phyloP scores from a whole-genome alignment of 2,113 vertebrate genomes.

The Spea multiplicata region DNA sequence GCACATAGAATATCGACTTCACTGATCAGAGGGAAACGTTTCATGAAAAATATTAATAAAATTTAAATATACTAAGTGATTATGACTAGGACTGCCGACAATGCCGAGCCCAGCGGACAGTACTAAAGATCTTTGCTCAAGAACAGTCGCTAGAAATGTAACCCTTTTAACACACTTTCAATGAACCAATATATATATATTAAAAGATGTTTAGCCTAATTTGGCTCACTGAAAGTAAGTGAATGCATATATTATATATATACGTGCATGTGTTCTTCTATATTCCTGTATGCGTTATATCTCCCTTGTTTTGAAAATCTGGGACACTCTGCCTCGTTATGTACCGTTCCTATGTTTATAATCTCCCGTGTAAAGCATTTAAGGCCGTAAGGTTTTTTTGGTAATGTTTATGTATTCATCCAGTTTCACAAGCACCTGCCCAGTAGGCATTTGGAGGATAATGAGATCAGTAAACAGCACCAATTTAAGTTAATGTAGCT shows the following conservation, averaged over 20 bases:
- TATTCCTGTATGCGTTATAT: not conserved
- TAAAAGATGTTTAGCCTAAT: too few relatives aligned
- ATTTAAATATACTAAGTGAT: not conserved
- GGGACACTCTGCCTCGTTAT: not conserved
- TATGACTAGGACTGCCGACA: not conserved
- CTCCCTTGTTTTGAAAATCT: not conserved
- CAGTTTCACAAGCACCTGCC: not conserved
- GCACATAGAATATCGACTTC: too few relatives aligned
- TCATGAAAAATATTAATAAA: too few relatives aligned
- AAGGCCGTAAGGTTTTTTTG: not conserved
- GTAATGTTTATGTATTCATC: not conserved
- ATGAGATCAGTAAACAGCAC: not conserved
- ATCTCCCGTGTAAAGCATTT: not conserved
- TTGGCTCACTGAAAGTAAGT: too few relatives aligned
- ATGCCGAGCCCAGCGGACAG: not conserved
- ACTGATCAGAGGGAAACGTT: too few relatives aligned
- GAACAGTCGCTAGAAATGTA: not conserved
- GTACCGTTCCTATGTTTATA: not conserved
- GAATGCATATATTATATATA: too few relatives aligned
- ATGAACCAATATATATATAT: too few relatives aligned
- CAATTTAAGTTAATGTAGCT: slow-evolving; percentile 8
- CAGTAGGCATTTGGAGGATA: not conserved
- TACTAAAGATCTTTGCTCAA: not conserved
- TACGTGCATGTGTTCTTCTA: too few relatives aligned
- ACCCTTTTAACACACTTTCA: too few relatives aligned